phyloP scores from a whole-genome alignment of 2,113 vertebrate genomes.

The Chloropsis cyanopogon region DNA sequence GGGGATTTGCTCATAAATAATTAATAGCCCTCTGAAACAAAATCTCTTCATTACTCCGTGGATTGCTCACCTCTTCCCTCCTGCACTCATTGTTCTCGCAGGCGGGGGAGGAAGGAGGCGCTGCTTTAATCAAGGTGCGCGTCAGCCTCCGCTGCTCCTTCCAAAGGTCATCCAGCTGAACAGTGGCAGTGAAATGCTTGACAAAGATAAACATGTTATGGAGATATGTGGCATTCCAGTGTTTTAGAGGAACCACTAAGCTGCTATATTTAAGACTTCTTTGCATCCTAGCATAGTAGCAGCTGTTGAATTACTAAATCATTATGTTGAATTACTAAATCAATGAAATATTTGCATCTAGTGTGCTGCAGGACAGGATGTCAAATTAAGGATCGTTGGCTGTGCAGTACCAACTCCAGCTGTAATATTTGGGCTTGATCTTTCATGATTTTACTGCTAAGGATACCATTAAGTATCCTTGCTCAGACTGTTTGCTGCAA shows the following conservation, averaged over 20 bases:
- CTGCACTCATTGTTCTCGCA: background rate
- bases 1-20: slow-evolving; percentile 55
- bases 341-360: background rate
- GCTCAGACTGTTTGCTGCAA: background rate
- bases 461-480: background rate
- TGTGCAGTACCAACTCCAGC: background rate
- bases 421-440: background rate
- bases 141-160: background rate
- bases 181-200: background rate
- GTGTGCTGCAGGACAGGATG: background rate
- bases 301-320: background rate
- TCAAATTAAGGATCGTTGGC: background rate
- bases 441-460: background rate
- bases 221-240: background rate
- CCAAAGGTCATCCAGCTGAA: background rate
- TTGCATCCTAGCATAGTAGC: background rate
- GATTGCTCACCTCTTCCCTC: slow-evolving; percentile 13
- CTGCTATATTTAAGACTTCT: background rate
- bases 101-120: background rate
- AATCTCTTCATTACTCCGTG: slow-evolving; percentile 8
- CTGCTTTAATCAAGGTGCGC: slow-evolving; percentile 14
- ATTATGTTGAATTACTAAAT: background rate
- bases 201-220: background rate
- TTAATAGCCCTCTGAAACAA: slow-evolving; percentile 33
- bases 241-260: background rate